phyloP scores from a whole-genome alignment of 92 coral and sea anemone genomes.

The Metridium senile region DNA sequence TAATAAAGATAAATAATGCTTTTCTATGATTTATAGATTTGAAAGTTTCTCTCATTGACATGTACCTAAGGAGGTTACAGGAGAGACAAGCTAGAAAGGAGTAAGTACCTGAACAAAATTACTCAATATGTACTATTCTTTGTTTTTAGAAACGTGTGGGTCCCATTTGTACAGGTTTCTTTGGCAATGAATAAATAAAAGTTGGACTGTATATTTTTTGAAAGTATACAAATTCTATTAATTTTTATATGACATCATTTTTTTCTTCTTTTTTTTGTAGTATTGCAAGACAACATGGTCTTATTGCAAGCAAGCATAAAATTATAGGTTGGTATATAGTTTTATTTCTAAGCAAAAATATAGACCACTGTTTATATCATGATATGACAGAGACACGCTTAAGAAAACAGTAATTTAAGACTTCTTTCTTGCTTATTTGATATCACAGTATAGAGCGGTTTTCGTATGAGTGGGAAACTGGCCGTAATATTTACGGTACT shows the following conservation, averaged over 20 bases:
- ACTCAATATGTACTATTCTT: no score
- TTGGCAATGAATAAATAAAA: no score
- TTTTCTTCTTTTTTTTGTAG: slow-evolving; percentile 20
- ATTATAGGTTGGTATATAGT: slow-evolving; percentile 55
- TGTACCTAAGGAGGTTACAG: slow-evolving; percentile 86
- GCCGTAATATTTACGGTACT: no score
- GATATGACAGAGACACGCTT: no score
- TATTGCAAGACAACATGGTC: slow-evolving; percentile 93
- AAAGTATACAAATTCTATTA: no score
- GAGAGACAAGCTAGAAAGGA: slow-evolving; percentile 93
- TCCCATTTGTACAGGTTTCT: no score
- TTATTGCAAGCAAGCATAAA: slow-evolving; percentile 95
- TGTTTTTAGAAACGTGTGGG: no score
- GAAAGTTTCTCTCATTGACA: slow-evolving; percentile 86
- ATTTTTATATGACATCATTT: neutral
- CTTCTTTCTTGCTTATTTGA: neutral
- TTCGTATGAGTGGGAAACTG: no score
- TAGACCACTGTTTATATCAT: no score
- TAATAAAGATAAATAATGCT: neutral
- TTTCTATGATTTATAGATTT: slow-evolving; percentile 48
- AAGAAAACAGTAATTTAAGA: no score
- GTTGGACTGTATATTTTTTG: no score
- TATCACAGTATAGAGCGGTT: no score
- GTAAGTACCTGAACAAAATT: slow-evolving; percentile 55
- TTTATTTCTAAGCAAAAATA: neutral